phyloP scores from a whole-genome alignment of 2,113 vertebrate genomes.

The Bubo scandiacus region DNA sequence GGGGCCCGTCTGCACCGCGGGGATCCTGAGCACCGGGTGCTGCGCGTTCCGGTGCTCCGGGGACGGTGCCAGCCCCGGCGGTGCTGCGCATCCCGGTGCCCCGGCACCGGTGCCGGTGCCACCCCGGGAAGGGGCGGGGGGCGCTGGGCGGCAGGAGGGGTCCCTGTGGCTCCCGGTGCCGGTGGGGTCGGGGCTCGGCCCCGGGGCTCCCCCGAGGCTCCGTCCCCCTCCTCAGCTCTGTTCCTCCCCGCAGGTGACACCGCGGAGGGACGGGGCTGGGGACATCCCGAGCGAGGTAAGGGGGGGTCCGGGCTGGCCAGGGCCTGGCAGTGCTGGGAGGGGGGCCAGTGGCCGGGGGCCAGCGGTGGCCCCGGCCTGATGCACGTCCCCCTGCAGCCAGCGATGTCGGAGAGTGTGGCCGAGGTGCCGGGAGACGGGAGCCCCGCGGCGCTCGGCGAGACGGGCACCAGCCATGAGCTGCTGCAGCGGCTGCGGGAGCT shows the following conservation, averaged over 20 bases:
- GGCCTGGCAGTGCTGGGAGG: background rate
- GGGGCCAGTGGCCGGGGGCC: background rate
- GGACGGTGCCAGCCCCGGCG: constrained; percentile 28
- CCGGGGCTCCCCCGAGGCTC: background rate
- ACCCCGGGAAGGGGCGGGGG: background rate
- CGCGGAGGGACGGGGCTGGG: background rate
- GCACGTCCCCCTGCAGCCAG: background rate
- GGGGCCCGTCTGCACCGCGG: background rate
- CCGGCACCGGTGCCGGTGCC: background rate
- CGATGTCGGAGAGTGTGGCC: constrained; percentile 71
- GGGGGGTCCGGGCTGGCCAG: background rate
- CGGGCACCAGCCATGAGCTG: constrained; percentile 73
- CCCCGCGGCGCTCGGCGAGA: constrained; percentile 56
- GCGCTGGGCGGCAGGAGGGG: background rate
- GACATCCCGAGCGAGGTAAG: background rate
- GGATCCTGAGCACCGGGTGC: background rate
- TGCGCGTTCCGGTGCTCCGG: background rate
- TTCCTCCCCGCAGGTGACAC: background rate
- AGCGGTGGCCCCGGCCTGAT: background rate
- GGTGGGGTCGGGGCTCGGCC: background rate
- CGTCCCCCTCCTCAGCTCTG: background rate
- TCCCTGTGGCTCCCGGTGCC: background rate
- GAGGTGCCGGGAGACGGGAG: constrained; percentile 36
- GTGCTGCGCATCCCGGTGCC: background rate
- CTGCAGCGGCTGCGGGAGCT: constrained; percentile 79